Conservation (phyloP, 2,888 invertebrate genomes). For the Drosophila colorata region DNA sequence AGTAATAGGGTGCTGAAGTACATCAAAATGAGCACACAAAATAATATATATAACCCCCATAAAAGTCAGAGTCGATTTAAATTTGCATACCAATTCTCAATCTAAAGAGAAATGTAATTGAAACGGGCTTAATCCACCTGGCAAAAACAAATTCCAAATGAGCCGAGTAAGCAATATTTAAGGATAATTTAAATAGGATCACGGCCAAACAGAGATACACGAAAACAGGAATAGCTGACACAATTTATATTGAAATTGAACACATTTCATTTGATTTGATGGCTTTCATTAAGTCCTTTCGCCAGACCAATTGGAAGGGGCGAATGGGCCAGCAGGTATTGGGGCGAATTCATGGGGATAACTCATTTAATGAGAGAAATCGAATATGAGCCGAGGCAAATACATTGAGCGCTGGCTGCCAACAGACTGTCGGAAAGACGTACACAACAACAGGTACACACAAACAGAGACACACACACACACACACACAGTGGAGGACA, state of each 20-base stretch:
- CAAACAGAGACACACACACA: not conserved
- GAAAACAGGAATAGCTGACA: conserved; percentile 4
- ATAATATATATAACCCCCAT: not conserved
- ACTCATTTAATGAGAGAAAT: conserved; percentile 76
- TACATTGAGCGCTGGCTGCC: conserved; percentile 28
- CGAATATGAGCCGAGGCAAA: conserved; percentile 57
- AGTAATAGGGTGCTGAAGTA: no score
- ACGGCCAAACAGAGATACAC: conserved; percentile 1
- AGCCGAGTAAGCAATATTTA: conserved; percentile 66
- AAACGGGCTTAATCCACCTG: conserved; percentile 48
- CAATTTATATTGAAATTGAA: conserved; percentile 36
- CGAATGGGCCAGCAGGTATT: conserved; percentile 12
- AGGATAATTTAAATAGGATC: conserved; percentile 65
- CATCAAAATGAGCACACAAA: not conserved
- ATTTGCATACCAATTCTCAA: conserved; percentile 33
- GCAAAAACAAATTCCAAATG: conserved; percentile 29
- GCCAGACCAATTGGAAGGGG: conserved; percentile 9
- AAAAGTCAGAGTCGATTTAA: conserved; percentile 18
- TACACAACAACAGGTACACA: conserved; percentile 18
- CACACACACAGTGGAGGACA: not conserved
- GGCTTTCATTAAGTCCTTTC: conserved; percentile 53
- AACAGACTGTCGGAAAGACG: conserved; percentile 27
- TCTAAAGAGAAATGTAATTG: conserved; percentile 44
- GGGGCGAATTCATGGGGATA: conserved; percentile 61
- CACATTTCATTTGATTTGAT: conserved; percentile 68